A percentile compares a stretch with the other conserved stretches of the same genome.
These are phyloP conservation scores for Mellivora capensis DNA, from an alignment of 2,113 vertebrate genomes.

Conservation along the genomic window DNA sequence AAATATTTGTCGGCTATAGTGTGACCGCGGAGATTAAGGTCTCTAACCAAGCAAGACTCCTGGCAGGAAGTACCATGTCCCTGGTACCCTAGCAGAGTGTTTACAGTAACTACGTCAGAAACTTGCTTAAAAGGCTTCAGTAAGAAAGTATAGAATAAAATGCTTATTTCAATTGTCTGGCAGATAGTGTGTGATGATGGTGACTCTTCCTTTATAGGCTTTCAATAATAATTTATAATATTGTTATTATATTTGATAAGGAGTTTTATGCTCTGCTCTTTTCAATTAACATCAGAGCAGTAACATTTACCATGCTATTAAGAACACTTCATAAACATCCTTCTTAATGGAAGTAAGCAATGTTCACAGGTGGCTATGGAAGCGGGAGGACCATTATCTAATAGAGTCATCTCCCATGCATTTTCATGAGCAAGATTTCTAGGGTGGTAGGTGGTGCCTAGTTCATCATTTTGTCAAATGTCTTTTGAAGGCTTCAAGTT, in stretches of 20 bases:
- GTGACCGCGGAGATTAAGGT: not conserved
- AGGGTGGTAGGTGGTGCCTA: not conserved
- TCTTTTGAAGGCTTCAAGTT: constrained; percentile 65
- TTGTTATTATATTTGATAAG: not conserved
- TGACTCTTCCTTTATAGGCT: not conserved
- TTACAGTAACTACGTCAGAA: not conserved
- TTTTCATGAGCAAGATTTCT: constrained; percentile 59
- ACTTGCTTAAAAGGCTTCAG: not conserved
- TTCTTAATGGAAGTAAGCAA: not conserved
- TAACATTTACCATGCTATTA: not conserved
- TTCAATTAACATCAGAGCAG: not conserved
- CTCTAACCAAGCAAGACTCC: not conserved
- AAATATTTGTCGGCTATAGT: not conserved
- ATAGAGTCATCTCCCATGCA: not conserved
- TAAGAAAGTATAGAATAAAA: not conserved
- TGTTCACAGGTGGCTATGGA: not conserved
- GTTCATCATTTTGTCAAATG: constrained; percentile 73
- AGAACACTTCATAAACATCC: not conserved
- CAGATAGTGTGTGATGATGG: not conserved
- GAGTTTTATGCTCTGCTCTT: not conserved
- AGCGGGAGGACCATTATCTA: not conserved
- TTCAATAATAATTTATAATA: constrained; percentile 4
- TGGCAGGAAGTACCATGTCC: too few species aligned
- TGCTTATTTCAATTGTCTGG: not conserved
- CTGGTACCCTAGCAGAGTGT: not conserved